These are phyloP conservation scores for Harpalus rufipes DNA, from an alignment of 2,888 invertebrate genomes.

Conservation along the genomic window DNA sequence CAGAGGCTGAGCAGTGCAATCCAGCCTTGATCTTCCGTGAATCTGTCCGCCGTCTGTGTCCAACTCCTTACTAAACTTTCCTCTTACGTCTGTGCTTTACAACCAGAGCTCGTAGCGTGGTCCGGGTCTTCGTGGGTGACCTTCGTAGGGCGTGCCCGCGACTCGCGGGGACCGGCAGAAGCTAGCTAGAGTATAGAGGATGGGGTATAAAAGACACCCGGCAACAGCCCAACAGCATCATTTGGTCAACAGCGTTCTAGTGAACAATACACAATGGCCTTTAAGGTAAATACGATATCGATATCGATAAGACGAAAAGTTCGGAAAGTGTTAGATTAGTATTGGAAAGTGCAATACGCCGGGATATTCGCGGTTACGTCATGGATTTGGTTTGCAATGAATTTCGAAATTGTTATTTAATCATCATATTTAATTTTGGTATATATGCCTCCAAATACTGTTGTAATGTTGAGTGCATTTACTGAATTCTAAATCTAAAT, in stretches of 20 bases:
- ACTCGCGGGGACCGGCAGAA: constrained; percentile 32
- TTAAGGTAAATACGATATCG: constrained; percentile 53
- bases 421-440: too few relatives aligned
- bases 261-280: constrained; percentile 60
- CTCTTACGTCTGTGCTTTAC: constrained; percentile 17
- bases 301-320: background rate
- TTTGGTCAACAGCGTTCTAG: constrained; percentile 50
- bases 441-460: too few relatives aligned
- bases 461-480: too few relatives aligned
- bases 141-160: constrained; percentile 48
- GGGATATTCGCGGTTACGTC: too few relatives aligned
- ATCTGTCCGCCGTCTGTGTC: constrained; percentile 19
- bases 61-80: constrained; percentile 6
- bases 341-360: too few relatives aligned
- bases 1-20: constrained; percentile 4
- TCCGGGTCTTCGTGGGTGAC: constrained; percentile 49
- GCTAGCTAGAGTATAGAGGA: background rate
- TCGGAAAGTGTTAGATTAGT: too few relatives aligned
- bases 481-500: too few relatives aligned
- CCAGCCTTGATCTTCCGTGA: constrained; percentile 32
- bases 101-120: background rate
- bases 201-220: constrained; percentile 50
- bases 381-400: too few relatives aligned
- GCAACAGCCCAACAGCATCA: constrained; percentile 21
- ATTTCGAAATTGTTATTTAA: too few relatives aligned